A percentile compares a stretch with the other conserved stretches of the same genome.
Conservation (phyloP, 2,113 vertebrate genomes). For the Dermatemys mawii region DNA sequence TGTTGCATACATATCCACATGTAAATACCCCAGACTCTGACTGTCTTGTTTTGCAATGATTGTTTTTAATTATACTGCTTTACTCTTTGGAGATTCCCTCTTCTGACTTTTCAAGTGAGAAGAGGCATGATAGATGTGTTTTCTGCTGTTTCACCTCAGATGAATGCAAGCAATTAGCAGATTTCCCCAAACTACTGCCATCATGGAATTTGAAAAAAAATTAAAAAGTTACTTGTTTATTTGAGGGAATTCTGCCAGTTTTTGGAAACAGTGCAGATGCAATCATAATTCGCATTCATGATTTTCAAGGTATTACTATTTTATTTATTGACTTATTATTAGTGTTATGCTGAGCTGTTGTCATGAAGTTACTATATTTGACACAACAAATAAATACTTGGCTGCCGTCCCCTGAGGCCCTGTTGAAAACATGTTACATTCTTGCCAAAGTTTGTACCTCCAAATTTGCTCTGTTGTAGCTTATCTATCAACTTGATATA, state of each 20-base stretch:
- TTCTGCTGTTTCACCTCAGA: not conserved
- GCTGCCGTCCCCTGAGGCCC: constrained; percentile 40
- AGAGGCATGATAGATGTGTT: not conserved
- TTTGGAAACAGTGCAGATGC: constrained; percentile 48
- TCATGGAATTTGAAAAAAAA: constrained; percentile 10
- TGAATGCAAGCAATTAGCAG: constrained; percentile 33
- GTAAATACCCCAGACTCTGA: not conserved
- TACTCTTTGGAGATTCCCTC: not conserved
- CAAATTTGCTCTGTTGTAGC: not conserved
- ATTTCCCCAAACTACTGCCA: constrained; percentile 13
- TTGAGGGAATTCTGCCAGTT: constrained; percentile 43
- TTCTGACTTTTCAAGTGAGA: constrained; percentile 33
- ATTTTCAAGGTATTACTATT: constrained; percentile 42
- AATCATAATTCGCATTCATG: constrained; percentile 48
- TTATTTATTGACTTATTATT: constrained; percentile 51
- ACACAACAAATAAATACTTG: constrained; percentile 29
- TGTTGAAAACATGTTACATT: not conserved
- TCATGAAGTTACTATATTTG: constrained; percentile 42
- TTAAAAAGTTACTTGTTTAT: constrained; percentile 27
- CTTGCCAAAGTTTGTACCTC: not conserved
- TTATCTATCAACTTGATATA: not conserved
- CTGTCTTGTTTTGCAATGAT: constrained; percentile 21
- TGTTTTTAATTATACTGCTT: constrained; percentile 42
- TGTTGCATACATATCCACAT: constrained; percentile 21
- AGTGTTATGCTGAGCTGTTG: constrained; percentile 47